phyloP scores from a whole-genome alignment of 2,797 vertebrate genomes.

The Argentina silus region DNA sequence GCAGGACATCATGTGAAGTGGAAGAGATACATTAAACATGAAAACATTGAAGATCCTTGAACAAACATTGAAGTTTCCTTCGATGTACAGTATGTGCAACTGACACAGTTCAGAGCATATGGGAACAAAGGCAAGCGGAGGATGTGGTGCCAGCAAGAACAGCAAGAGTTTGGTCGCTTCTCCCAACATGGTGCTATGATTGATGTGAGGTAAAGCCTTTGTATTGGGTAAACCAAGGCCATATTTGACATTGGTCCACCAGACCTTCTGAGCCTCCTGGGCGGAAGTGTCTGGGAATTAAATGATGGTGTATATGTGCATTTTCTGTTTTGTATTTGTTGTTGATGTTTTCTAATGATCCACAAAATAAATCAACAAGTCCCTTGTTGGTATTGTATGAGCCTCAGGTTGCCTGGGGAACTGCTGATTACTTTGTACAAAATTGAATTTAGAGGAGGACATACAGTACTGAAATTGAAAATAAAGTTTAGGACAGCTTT shows the following conservation, averaged over 20 bases:
- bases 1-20: conserved; percentile 1
- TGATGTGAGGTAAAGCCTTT: too few species aligned
- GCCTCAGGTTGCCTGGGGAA: too few species aligned
- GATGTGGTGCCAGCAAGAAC: background rate
- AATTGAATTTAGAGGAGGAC: background rate
- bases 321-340: too few species aligned
- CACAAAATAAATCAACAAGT: too few species aligned
- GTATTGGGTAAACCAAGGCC: too few species aligned
- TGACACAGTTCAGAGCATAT: background rate
- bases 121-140: background rate
- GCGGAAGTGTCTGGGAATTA: too few species aligned
- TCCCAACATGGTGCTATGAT: background rate
- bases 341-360: too few species aligned
- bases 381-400: too few species aligned
- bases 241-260: too few species aligned
- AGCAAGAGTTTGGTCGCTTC: background rate
- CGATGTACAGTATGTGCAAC: background rate
- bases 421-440: background rate
- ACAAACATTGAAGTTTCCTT: too few species aligned
- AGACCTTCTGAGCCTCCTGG: too few species aligned
- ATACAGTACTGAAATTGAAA: background rate
- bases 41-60: background rate
- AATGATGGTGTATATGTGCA: too few species aligned
- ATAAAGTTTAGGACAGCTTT: background rate
- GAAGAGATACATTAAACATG: conserved; percentile 5